Evolutionary conservation across 2,888 invertebrate genomes (phyloP).

Genomic region (Nemapogon koenigi): DNA sequence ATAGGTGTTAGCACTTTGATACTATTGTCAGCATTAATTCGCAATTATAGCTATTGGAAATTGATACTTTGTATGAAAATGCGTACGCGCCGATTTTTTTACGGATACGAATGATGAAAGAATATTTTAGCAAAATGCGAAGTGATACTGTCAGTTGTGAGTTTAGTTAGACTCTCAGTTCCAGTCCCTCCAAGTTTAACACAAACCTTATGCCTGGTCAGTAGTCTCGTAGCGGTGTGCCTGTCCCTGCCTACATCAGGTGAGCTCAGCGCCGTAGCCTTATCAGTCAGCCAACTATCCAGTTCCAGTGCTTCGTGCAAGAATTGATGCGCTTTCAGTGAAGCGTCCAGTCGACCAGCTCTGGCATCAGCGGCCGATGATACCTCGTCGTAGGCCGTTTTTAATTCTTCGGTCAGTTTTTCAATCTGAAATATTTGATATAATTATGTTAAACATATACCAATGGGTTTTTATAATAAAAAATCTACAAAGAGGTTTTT

Average conservation of each 20-base stretch:
- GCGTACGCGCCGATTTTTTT: no score
- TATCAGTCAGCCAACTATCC: constrained; percentile 92
- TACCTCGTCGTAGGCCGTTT: constrained; percentile 77
- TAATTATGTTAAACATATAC: no score
- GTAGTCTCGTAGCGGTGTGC: constrained; percentile 88
- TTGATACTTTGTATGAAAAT: background rate
- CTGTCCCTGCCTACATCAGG: constrained; percentile 89
- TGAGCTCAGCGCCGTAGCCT: constrained; percentile 80
- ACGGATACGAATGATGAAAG: no score
- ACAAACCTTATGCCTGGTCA: constrained; percentile 90
- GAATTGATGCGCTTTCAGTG: constrained; percentile 90
- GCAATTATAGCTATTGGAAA: no score
- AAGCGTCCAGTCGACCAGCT: constrained; percentile 80
- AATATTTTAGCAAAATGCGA: no score
- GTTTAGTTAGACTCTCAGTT: no score
- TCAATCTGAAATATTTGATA: no score
- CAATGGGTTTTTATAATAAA: no score
- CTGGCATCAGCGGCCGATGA: constrained; percentile 74
- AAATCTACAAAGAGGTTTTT: no score
- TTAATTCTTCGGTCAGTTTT: constrained; percentile 74
- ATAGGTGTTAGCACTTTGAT: no score
- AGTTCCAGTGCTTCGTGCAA: constrained; percentile 91
- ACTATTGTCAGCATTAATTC: no score
- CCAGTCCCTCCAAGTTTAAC: background rate
- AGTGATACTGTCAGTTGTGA: no score